Base-by-base conservation (phyloP, 64 coral and sea anemone species). In the Montipora foliosa region DNA sequence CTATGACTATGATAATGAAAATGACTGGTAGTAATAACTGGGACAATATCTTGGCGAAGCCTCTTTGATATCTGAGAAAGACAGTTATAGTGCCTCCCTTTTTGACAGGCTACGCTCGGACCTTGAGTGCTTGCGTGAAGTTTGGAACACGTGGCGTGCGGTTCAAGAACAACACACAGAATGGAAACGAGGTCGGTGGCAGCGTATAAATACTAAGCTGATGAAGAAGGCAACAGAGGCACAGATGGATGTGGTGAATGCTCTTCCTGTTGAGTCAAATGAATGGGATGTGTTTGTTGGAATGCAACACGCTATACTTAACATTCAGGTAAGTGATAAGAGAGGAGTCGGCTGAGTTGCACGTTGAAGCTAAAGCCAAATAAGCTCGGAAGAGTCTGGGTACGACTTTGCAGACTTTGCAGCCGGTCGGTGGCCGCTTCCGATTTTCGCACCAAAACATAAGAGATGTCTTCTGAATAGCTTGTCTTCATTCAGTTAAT, bases 131-230 rank as follows among this genome's bases (percentile, higher is more conserved):
- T 84, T 95, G 11, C 94, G 91, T 15, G 93, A 98, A 53, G 96
- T 98, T 1, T 98, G 96, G 96, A 95, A 88, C 44, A 95, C 91
- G 1, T 95, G 93, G 85, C 94, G 94, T 82, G 88, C 81, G 25
- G 85, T 98, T 21, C 96, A 93, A 69, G 95, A 97, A 66, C 95
- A 97, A 44, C 95, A 97, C 16, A 91, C 92, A 8, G 95, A 97
- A 87, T 97, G 95, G 95, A 97, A 97, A 47, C 95, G 95, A 2
- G 95, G 95, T 12, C 88, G 95, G 45, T 97, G 95, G 95, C 95
- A 97, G 83, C 93, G 95, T 60, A 97, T 97, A 44, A 97, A 97
- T 89, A 96, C 97, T 44, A 93, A 92, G 20, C 89, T 96, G 4
- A 96, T 99, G 91, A 87, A 90, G 53, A 92, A 99, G 67, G 95